These are phyloP conservation scores for Uropetala carovei DNA, from an alignment of 2,888 invertebrate species.

Conservation along the genomic window DNA sequence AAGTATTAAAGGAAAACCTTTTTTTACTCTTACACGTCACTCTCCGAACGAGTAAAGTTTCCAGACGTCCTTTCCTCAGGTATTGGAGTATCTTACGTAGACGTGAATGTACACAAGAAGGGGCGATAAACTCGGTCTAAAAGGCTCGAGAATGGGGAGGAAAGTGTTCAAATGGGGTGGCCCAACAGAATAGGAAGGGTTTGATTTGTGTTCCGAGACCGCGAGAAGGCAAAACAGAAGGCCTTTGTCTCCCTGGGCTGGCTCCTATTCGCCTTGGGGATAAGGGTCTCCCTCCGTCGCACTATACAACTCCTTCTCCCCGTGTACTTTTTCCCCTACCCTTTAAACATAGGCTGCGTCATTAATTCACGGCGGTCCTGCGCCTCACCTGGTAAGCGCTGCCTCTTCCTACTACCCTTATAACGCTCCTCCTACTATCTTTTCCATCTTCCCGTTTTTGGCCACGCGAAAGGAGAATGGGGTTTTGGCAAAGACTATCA, in stretches of 20 bases:
- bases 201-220: neutral
- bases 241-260: neutral
- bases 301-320: neutral
- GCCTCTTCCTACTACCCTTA: too few species aligned
- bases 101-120: neutral
- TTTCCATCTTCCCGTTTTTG: too few species aligned
- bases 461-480: too few species aligned
- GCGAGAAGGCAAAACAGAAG: neutral
- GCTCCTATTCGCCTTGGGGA: neutral
- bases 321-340: neutral
- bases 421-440: too few species aligned
- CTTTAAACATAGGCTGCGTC: neutral
- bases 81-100: neutral
- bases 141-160: neutral
- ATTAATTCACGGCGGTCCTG: neutral
- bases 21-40: too few species aligned
- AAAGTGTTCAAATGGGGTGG: neutral
- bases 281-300: neutral
- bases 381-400: neutral
- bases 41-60: neutral
- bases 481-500: too few species aligned
- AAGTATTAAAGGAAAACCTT: too few species aligned
- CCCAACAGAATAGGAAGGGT: neutral
- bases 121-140: constrained; percentile 5
- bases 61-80: neutral